A percentile compares a stretch with the other conserved stretches of the same genome.
phyloP scores from a whole-genome alignment of 2,113 vertebrate genomes.

The Cacatua alba region DNA sequence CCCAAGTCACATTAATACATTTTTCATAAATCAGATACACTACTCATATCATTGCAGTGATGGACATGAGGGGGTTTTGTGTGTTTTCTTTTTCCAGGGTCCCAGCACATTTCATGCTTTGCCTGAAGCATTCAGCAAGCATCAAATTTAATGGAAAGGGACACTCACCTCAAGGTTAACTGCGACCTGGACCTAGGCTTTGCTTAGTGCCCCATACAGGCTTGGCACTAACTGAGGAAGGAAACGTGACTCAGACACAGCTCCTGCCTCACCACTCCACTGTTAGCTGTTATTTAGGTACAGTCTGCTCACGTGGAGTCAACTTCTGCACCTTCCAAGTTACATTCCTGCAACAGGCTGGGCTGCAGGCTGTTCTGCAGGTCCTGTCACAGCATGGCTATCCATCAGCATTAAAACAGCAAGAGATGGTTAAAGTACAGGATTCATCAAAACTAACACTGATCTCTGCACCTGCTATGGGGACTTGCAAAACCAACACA shows the following conservation, averaged over 20 bases:
- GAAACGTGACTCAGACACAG: not conserved
- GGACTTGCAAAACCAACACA: not conserved
- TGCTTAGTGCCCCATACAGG: not conserved
- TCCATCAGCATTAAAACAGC: not conserved
- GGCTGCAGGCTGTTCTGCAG: not conserved
- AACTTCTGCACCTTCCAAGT: not conserved
- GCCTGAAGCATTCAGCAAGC: not conserved
- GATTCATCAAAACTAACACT: not conserved
- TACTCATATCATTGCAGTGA: not conserved
- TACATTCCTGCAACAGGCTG: not conserved
- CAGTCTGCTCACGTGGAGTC: not conserved
- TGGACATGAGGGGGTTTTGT: not conserved
- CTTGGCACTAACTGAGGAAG: not conserved
- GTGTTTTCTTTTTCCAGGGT: not conserved
- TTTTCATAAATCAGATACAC: slow-evolving; percentile 55
- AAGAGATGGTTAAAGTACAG: not conserved
- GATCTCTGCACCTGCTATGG: not conserved
- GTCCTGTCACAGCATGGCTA: not conserved
- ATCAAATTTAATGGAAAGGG: not conserved
- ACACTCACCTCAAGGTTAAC: not conserved
- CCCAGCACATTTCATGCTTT: not conserved
- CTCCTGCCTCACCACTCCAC: not conserved
- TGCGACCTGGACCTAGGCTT: not conserved
- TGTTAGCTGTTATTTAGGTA: not conserved
- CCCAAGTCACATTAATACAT: slow-evolving; percentile 34